phyloP scores from a whole-genome alignment of 2,888 invertebrate genomes.

The Drosophila neonasuta region DNA sequence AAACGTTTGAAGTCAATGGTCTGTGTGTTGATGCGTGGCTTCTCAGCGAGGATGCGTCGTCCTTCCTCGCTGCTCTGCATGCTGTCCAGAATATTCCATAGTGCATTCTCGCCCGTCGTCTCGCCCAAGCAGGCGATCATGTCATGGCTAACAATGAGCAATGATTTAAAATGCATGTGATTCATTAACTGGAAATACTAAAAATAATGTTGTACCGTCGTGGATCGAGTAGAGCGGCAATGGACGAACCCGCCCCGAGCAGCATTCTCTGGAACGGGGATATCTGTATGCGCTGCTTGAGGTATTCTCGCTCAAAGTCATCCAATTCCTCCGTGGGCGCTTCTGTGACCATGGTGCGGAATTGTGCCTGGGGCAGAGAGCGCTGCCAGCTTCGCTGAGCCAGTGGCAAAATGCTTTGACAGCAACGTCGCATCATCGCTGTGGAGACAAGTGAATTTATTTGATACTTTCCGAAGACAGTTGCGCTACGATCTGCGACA shows the following conservation, averaged over 20 bases:
- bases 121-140: constrained; percentile 98
- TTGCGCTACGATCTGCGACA: too few species aligned
- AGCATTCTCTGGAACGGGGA: constrained; percentile 89
- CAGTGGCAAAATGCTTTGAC: constrained; percentile 34
- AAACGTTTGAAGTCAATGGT: constrained; percentile 90
- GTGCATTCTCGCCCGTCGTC: constrained; percentile 90
- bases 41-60: constrained; percentile 87
- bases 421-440: constrained; percentile 62
- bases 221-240: constrained; percentile 91
- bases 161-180: background rate
- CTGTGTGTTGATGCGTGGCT: constrained; percentile 93
- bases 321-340: constrained; percentile 62
- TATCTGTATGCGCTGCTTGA: constrained; percentile 86
- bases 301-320: constrained; percentile 85
- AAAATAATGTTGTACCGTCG: constrained; percentile 81
- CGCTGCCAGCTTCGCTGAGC: constrained; percentile 30
- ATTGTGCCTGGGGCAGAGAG: constrained; percentile 19
- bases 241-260: constrained; percentile 93
- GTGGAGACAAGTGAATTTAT: constrained; percentile 35
- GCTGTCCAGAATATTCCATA: constrained; percentile 87
- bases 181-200: background rate
- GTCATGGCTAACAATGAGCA: constrained; percentile 85
- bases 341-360: constrained; percentile 31
- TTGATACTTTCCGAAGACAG: too few species aligned
- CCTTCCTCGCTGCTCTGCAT: constrained; percentile 93